These are phyloP conservation scores for Chalcis sispes DNA, from an alignment of 2,888 invertebrate genomes.

Conservation along the genomic window DNA sequence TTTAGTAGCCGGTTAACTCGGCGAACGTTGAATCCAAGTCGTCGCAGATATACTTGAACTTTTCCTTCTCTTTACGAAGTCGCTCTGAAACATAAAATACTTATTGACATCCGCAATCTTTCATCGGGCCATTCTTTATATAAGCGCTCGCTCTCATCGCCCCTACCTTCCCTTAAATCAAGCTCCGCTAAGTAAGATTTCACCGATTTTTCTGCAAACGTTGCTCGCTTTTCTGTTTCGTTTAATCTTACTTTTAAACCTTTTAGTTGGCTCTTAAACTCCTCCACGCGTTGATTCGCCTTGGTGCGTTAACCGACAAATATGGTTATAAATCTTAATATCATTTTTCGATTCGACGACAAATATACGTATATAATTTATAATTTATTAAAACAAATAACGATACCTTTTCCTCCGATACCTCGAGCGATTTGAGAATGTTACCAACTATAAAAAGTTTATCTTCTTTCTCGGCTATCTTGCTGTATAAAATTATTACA, in stretches of 20 bases:
- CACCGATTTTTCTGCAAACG: conserved; percentile 83
- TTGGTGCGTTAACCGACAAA: too few relatives aligned
- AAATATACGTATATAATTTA: background rate
- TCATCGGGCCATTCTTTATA: background rate
- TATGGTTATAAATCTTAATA: background rate
- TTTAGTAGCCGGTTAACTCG: conserved; percentile 84
- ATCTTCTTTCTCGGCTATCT: conserved; percentile 84
- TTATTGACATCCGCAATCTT: conserved; percentile 4
- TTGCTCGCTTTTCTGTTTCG: conserved; percentile 81
- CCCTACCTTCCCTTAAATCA: conserved; percentile 82
- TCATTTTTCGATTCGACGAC: background rate
- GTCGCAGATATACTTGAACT: conserved; percentile 86
- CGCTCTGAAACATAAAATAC: conserved; percentile 82
- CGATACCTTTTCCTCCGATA: conserved; percentile 81
- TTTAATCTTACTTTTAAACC: conserved; percentile 67
- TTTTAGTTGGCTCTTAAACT: conserved; percentile 78
- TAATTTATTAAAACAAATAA: background rate
- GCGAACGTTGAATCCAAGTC: conserved; percentile 86
- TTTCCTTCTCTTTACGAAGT: conserved; percentile 89
- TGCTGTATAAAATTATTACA: conserved; percentile 70
- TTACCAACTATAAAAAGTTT: conserved; percentile 84
- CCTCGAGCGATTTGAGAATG: conserved; percentile 84
- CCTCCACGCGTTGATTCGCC: conserved; percentile 81
- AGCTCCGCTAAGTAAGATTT: conserved; percentile 85
- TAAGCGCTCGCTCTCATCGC: background rate